phyloP scores from a whole-genome alignment of 2,888 invertebrate species.

The Thymelicus acteon region DNA sequence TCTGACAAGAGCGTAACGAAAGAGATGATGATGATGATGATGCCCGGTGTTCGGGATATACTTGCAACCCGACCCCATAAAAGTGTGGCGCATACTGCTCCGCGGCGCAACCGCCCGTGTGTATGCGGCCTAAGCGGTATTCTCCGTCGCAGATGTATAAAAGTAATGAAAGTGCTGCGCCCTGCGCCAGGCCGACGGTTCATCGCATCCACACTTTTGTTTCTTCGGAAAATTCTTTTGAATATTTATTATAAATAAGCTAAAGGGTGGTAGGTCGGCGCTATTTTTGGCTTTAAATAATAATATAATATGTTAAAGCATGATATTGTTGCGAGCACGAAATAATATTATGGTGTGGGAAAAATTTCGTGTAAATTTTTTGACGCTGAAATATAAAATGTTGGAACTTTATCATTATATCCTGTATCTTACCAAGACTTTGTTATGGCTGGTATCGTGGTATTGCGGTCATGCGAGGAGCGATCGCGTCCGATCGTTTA shows the following conservation, averaged over 20 bases:
- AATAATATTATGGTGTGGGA: conserved; percentile 1
- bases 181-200: background rate
- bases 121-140: background rate
- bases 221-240: conserved; percentile 32
- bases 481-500: no score
- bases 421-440: no score
- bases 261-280: conserved; percentile 28
- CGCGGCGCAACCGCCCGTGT: background rate
- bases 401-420: background rate
- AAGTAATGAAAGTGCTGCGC: conserved; percentile 35
- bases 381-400: background rate
- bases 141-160: conserved; percentile 26
- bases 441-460: no score
- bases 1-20: no score
- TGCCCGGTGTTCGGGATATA: no score
- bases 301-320: conserved; percentile 27
- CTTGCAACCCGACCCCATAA: no score
- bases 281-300: conserved; percentile 16
- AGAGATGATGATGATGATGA: no score
- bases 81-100: no score
- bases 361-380: conserved; percentile 21
- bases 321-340: conserved; percentile 11
- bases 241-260: conserved; percentile 29
- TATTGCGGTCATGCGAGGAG: no score
- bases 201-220: conserved; percentile 25